phyloP scores from a whole-genome alignment of 2,797 vertebrate genomes.

The Lagorchestes hirsutus region DNA sequence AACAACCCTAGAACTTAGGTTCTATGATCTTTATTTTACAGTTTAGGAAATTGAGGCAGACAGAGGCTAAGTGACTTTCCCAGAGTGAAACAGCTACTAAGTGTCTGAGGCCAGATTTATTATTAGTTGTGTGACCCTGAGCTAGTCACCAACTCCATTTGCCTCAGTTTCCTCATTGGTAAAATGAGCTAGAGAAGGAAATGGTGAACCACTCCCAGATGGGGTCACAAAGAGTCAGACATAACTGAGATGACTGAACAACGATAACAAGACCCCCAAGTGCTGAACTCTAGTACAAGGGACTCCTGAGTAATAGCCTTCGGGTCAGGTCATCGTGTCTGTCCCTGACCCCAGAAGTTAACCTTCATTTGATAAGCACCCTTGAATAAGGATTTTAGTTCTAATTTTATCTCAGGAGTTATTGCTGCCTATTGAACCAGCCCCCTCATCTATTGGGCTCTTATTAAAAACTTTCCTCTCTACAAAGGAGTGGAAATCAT shows the following conservation, averaged over 20 bases:
- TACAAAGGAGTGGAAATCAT: not conserved
- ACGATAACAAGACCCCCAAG: not conserved
- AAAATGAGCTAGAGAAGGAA: not conserved
- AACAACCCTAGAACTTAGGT: not conserved
- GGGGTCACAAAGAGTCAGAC: not conserved
- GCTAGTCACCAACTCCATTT: not conserved
- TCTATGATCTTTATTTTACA: not conserved
- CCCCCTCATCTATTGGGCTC: not conserved
- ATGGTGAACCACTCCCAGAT: not conserved
- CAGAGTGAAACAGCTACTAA: not conserved
- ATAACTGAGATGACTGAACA: not conserved
- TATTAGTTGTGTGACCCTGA: not conserved
- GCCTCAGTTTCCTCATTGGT: not conserved
- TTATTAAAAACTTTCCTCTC: not conserved
- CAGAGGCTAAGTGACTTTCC: not conserved
- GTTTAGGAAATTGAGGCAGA: not conserved
- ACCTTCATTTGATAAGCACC: not conserved
- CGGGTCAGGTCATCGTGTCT: not conserved
- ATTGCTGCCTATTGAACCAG: not conserved
- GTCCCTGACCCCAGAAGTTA: not conserved
- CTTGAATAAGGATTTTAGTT: not conserved
- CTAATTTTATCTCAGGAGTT: not conserved
- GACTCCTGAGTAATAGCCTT: not conserved
- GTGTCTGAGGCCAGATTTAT: not conserved
- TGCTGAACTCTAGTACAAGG: not conserved